These are phyloP conservation scores for Cordilura impudica DNA, from an alignment of 2,888 invertebrate species.

Conservation along the genomic window DNA sequence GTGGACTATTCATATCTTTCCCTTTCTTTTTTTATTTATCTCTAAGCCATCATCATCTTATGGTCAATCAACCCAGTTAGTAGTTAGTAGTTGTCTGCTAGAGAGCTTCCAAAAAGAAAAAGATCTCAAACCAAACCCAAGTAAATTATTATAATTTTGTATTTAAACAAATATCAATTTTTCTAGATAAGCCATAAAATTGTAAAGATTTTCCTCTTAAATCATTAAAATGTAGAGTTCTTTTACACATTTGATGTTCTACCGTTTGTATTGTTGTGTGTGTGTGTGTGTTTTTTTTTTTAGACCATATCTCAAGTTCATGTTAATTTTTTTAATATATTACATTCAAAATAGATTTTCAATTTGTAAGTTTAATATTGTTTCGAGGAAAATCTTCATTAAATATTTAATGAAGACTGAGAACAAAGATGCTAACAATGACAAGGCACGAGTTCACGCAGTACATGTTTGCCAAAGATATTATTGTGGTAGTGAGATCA, in stretches of 20 bases:
- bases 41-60: not conserved
- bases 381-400: not conserved
- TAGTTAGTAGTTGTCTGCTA: not conserved
- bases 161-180: slow-evolving; percentile 26
- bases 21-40: slow-evolving; percentile 31
- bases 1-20: not conserved
- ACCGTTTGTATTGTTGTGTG: not conserved
- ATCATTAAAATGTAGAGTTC: slow-evolving; percentile 25
- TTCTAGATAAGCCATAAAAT: slow-evolving; percentile 34
- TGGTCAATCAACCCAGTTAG: slow-evolving; percentile 46
- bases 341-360: not conserved
- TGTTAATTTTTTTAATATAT: slow-evolving; percentile 30
- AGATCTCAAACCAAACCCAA: not conserved
- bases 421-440: not conserved
- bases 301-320: slow-evolving; percentile 35
- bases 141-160: slow-evolving; percentile 29
- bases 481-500: slow-evolving; percentile 28
- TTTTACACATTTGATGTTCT: not conserved
- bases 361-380: not conserved
- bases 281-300: slow-evolving; percentile 1
- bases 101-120: not conserved
- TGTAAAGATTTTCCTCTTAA: slow-evolving; percentile 36
- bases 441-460: slow-evolving; percentile 33
- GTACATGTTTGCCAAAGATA: slow-evolving; percentile 20
- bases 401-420: slow-evolving; percentile 18